A percentile compares a stretch with the other conserved stretches of the same genome.
These are phyloP conservation scores for Lithobates pipiens DNA, from an alignment of 2,797 vertebrate species.

Conservation along the genomic window DNA sequence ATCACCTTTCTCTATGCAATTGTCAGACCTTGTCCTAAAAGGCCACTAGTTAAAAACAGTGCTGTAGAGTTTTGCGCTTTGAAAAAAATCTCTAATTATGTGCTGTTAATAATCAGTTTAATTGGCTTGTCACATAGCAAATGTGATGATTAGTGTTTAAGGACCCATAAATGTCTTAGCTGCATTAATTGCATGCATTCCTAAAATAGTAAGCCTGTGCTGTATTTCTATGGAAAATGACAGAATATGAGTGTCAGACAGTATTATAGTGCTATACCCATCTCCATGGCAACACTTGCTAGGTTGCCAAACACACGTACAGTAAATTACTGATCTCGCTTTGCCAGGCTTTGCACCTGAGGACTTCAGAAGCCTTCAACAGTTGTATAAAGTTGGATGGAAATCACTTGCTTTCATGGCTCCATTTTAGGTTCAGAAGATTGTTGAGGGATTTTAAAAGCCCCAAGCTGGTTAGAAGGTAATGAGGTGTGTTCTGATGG, in stretches of 20 bases:
- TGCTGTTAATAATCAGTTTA: neutral
- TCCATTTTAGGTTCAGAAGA: constrained; percentile 47
- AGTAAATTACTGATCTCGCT: constrained; percentile 29
- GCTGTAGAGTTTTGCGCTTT: neutral
- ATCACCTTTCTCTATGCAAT: no score
- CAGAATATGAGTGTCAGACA: neutral
- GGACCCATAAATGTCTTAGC: neutral
- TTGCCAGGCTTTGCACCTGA: constrained; percentile 46
- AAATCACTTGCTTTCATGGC: constrained; percentile 40
- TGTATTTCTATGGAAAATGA: constrained; percentile 2
- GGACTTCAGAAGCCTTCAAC: constrained; percentile 45
- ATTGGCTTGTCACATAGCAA: neutral
- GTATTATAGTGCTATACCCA: neutral
- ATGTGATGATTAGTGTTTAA: no score
- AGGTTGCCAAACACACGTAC: constrained; percentile 27
- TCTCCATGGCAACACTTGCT: constrained; percentile 41
- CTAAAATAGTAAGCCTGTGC: constrained; percentile 1
- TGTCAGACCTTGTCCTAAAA: neutral
- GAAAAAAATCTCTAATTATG: neutral
- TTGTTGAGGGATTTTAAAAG: constrained; percentile 56
- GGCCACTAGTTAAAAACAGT: neutral
- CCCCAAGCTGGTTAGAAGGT: constrained; percentile 58
- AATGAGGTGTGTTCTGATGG: constrained; percentile 57
- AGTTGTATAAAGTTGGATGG: constrained; percentile 4
- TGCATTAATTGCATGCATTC: neutral